A percentile compares a stretch with the other conserved stretches of the same genome.
Evolutionary conservation across 2,113 vertebrate species (phyloP).

Genomic region (Lophochroa leadbeateri): DNA sequence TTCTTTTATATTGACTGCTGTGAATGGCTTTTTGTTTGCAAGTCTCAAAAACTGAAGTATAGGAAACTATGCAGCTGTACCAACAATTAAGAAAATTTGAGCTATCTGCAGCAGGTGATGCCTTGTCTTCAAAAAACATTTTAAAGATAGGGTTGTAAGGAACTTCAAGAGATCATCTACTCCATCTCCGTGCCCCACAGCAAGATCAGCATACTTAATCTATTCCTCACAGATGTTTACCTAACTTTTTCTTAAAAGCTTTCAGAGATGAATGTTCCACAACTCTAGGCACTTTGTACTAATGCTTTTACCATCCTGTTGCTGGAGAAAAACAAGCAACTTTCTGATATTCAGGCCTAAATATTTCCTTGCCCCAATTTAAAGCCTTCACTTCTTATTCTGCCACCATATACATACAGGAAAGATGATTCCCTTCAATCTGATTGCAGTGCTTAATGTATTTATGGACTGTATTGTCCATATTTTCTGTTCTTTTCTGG

Average conservation of each 20-base stretch:
- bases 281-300: background rate
- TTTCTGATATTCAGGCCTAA: background rate
- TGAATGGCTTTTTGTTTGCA: background rate
- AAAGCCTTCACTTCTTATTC: background rate
- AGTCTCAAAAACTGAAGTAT: background rate
- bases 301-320: background rate
- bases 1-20: background rate
- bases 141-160: background rate
- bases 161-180: background rate
- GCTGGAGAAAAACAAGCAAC: background rate
- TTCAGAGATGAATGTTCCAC: background rate
- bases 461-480: background rate
- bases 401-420: background rate
- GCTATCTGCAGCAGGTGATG: background rate
- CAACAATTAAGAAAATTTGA: background rate
- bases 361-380: background rate
- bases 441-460: background rate
- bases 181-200: background rate
- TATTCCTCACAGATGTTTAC: background rate
- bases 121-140: background rate
- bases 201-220: background rate
- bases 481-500: background rate
- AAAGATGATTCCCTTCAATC: background rate
- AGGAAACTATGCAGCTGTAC: background rate
- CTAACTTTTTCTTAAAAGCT: background rate